These are phyloP conservation scores for Moxostoma hubbsi DNA, from an alignment of 2,797 vertebrate species.

Conservation along the genomic window DNA sequence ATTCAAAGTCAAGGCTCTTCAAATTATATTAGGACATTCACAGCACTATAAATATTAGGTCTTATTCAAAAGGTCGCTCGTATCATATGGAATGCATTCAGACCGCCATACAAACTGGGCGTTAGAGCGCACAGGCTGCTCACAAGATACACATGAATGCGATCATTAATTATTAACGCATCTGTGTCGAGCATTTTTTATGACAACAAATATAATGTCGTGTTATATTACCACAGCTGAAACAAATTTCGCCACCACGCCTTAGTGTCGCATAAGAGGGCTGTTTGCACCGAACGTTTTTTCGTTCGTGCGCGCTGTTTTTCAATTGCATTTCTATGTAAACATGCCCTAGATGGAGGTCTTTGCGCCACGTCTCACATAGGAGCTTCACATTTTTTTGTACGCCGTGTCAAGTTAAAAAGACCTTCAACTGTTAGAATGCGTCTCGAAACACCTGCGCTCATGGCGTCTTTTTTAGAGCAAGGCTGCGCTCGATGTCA, in stretches of 20 bases:
- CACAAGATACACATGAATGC: background rate
- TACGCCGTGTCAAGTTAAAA: too few species aligned
- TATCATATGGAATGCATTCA: background rate
- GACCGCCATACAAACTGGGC: background rate
- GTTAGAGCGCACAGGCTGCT: slow-evolving; percentile 5
- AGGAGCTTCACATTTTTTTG: too few species aligned
- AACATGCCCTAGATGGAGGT: too few species aligned
- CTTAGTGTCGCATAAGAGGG: background rate
- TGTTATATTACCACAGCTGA: background rate
- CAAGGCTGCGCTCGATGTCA: too few species aligned
- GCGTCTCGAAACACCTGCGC: too few species aligned
- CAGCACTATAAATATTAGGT: slow-evolving; percentile 44
- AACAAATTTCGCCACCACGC: slow-evolving; percentile 6
- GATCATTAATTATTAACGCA: background rate
- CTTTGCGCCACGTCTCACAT: too few species aligned
- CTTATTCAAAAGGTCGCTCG: slow-evolving; percentile 36
- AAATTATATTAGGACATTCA: slow-evolving; percentile 44
- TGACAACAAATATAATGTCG: background rate
- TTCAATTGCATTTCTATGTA: too few species aligned
- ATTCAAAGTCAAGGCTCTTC: slow-evolving; percentile 34
- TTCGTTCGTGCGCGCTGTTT: too few species aligned
- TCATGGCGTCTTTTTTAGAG: too few species aligned
- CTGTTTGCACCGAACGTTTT: too few species aligned
- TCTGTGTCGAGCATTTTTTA: background rate
- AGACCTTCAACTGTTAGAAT: too few species aligned